Conservation (phyloP, 2,888 invertebrate species). For the Andrena bucephala region DNA sequence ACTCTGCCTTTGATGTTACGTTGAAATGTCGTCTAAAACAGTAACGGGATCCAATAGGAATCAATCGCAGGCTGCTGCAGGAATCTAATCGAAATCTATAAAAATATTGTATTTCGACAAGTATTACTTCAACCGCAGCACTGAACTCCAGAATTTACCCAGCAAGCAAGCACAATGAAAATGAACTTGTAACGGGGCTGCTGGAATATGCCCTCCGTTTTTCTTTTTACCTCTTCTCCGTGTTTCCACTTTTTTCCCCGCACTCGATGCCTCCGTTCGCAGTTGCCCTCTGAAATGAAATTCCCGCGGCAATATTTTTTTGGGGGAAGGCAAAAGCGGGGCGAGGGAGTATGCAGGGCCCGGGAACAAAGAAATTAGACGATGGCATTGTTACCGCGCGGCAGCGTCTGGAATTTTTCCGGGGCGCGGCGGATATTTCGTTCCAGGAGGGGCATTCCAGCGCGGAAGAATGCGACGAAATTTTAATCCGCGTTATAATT, state of each 20-base stretch:
- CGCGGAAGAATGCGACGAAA: slow-evolving; percentile 46
- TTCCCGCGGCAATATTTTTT: slow-evolving; percentile 31
- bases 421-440: slow-evolving; percentile 39
- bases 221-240: neutral
- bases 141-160: no score
- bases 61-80: no score
- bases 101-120: no score
- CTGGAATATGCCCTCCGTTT: no score
- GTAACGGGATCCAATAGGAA: no score
- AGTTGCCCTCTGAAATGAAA: slow-evolving; percentile 34
- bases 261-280: neutral
- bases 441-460: slow-evolving; percentile 32
- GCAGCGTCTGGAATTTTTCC: slow-evolving; percentile 48
- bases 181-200: no score
- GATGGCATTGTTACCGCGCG: slow-evolving; percentile 38
- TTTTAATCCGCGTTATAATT: slow-evolving; percentile 54
- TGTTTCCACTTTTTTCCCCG: neutral
- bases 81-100: no score
- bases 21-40: no score
- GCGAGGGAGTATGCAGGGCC: neutral
- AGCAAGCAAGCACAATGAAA: no score
- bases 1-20: neutral
- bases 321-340: neutral
- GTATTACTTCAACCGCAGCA: no score
- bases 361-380: slow-evolving; percentile 44